phyloP scores from a whole-genome alignment of 1,140 invertebrate species.

The Pectinophora gossypiella region DNA sequence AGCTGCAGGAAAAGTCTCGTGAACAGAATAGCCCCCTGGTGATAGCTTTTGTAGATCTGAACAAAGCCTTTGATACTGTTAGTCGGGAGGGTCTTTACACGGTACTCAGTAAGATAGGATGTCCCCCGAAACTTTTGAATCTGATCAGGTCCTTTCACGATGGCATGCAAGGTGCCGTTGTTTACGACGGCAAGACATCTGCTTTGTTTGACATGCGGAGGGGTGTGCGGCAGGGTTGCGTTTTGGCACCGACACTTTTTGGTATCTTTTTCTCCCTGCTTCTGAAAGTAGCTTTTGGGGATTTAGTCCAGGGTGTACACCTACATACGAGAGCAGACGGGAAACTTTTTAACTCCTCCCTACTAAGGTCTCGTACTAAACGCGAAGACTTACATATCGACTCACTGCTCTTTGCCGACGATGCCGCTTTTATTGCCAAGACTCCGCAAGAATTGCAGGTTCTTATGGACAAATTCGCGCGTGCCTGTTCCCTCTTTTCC shows the following conservation, averaged over 20 bases:
- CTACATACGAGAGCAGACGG: background rate
- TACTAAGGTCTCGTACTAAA: background rate
- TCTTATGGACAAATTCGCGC: background rate
- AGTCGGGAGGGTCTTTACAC: background rate
- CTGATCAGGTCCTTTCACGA: background rate
- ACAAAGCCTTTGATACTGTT: background rate
- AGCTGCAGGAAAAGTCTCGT: conserved; percentile 16
- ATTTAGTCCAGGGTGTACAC: background rate
- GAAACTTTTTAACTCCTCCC: background rate
- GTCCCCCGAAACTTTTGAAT: background rate
- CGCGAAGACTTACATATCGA: background rate
- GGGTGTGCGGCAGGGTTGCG: background rate
- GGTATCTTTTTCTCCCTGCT: background rate
- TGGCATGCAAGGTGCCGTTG: background rate
- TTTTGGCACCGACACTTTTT: background rate
- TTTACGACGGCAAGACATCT: conserved; percentile 8
- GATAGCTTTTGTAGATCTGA: background rate
- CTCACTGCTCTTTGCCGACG: background rate
- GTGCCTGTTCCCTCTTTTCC: no score
- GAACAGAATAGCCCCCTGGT: conserved; percentile 7
- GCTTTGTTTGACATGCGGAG: background rate
- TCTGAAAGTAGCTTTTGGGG: background rate
- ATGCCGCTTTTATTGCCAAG: background rate
- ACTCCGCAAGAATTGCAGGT: background rate
- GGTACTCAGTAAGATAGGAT: background rate